Evolutionary conservation across 2,113 vertebrate genomes (phyloP).

Genomic region (Edolisoma coerulescens): DNA sequence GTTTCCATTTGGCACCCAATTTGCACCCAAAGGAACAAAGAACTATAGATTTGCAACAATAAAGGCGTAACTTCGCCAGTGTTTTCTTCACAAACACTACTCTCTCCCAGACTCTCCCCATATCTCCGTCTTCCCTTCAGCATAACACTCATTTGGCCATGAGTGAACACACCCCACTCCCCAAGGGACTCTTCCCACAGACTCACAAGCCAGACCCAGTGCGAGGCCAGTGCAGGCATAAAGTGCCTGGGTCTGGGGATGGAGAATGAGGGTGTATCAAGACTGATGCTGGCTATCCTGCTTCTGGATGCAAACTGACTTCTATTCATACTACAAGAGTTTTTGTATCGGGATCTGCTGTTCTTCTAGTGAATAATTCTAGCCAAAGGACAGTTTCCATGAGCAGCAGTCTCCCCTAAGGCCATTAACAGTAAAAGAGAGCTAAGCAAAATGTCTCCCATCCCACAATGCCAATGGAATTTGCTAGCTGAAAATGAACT

Average conservation of each 20-base stretch:
- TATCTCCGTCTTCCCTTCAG: background rate
- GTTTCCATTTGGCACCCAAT: background rate
- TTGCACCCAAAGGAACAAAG: background rate
- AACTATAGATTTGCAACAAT: background rate
- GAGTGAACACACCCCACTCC: background rate
- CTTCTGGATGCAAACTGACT: background rate
- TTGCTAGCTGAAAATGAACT: background rate
- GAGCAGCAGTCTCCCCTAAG: background rate
- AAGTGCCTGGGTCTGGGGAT: background rate
- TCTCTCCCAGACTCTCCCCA: background rate
- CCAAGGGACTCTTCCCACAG: background rate
- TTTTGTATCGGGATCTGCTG: background rate
- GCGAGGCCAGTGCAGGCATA: fast-evolving
- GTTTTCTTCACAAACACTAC: background rate
- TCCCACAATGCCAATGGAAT: background rate
- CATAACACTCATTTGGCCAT: fast-evolving
- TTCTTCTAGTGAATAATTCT: background rate
- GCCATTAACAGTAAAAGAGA: background rate
- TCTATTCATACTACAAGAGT: background rate
- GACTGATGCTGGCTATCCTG: background rate
- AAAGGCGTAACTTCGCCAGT: background rate
- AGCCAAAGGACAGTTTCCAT: background rate
- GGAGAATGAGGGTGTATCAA: background rate
- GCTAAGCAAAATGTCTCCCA: background rate
- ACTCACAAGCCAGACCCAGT: background rate